Evolutionary conservation across 2,113 vertebrate species (phyloP), one percentile per base, ranked within the genome.

Genomic region (Puntigrus tetrazona): DNA sequence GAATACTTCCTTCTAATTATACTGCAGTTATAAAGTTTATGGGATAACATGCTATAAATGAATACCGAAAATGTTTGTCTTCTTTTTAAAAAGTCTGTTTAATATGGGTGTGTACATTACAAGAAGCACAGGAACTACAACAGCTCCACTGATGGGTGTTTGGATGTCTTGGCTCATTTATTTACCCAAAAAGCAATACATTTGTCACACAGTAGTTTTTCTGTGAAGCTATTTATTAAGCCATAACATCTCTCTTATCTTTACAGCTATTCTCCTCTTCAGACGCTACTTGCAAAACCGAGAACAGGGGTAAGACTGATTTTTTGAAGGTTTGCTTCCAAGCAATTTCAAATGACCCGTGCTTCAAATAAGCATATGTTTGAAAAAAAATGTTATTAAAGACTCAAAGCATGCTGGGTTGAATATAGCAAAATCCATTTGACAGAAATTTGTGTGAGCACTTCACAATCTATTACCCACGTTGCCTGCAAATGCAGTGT

Each of bases 271-370:
- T 74, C 5, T 87, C 41, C 4, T 87, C 27, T 78, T 83, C 84
- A 82, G 22, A 82, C 86, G 83, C 61, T 61, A 83, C 70, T 78
- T 87, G 63, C 73, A 52, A 50, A 79, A 18, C 59, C 52, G 65
- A 45, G 86, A 87, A 87, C 86, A 85, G 72, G 86, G 86, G 86
- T 87, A 52, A 87, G 86, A 74, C 50, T 36, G 20, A n/a, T 20
- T 84, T 75, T n/a, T n/a, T n/a, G n/a, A n/a, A 59, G 20, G 10
- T 47, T 73, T 78, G 9, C 36, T 61, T 52, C 11, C 45, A 22
- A 45, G 38, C 11, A 25, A 57, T 57, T 61, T 80, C 3, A 45
- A 80, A 45, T 65, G 25, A 20, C 55, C 52, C 27, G 76, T 1
- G 3, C 7, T 1, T 61, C 20, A 43, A 36, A 43, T 38, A 27